Evolutionary conservation across 2,888 invertebrate species (phyloP), one percentile per base, ranked within the genome.

Genomic region (Liopterus haemorrhoidalis): DNA sequence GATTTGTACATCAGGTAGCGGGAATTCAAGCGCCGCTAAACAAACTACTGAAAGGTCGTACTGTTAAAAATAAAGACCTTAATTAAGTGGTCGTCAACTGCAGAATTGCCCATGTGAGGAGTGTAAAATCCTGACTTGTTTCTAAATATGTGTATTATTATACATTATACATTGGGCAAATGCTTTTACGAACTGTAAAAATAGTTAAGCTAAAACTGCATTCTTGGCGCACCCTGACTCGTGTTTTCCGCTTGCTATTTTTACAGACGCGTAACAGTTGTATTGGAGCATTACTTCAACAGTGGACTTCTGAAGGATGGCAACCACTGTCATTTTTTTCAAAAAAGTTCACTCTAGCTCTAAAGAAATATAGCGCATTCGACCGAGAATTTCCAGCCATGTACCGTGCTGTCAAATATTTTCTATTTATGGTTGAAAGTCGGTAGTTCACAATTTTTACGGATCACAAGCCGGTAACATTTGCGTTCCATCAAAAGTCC

Each of bases 371-470:
- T n/a, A 19, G 12, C n/a, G 33, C 14, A 22, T 32, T 22, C 11
- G 16, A 19, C 4, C 21, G 24, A 32, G 41, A 41, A 20, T 19
- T 32, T 2, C 49, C 62, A 2, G 64, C 64, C 0, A 57, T 60
- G 3, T 65, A 63, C 38, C 49, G 55, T 35, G 56, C 58, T 1
- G 51, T 64, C 1, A 53, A 54, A 28, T 52, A 61, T 39, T 64
- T 63, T 46, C 49, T 57, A 6, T 53, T 61, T 25, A 57, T 62
- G 54, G 30, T 66, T 0, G 66, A 68, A 50, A 63, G 58, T 54
- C 5, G 31, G 11, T n/a, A n/a, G 8, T 41, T 18, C 11, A 41
- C 18, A 4, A 6, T 31, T 12, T 21, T 50, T 12, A 65, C 63
- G 1, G 62, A 63, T 52, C 64, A 60, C 41, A 62, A 60, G 31